Evolutionary conservation across 1,140 invertebrate genomes (phyloP).

Genomic region (Galleria mellonella): DNA sequence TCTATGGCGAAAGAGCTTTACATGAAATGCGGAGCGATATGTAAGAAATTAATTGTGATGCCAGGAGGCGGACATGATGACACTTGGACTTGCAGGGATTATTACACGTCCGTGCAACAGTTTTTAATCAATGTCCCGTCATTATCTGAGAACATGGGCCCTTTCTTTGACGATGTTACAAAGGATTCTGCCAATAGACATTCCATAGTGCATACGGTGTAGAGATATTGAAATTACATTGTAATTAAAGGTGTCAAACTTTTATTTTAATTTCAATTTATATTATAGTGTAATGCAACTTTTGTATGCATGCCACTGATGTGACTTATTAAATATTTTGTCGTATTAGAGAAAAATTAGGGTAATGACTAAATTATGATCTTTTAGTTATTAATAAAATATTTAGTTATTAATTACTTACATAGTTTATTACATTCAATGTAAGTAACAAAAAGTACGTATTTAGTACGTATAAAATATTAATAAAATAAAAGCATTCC

Average conservation of each 20-base stretch:
- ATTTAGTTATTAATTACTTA: too few species aligned
- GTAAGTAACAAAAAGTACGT: too few species aligned
- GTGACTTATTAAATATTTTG: neutral
- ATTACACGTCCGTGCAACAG: constrained; percentile 47
- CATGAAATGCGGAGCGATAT: constrained; percentile 78
- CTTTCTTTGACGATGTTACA: constrained; percentile 24
- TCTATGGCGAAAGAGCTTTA: constrained; percentile 89
- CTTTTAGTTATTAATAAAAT: too few species aligned
- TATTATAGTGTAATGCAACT: constrained; percentile 2
- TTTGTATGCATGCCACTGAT: constrained; percentile 1
- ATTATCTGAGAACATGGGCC: constrained; percentile 27
- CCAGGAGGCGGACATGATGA: constrained; percentile 90
- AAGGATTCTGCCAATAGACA: constrained; percentile 17
- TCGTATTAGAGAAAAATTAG: too few species aligned
- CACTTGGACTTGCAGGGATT: constrained; percentile 81
- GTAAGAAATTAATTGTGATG: constrained; percentile 84
- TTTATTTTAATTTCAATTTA: too few species aligned
- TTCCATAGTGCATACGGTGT: constrained; percentile 32
- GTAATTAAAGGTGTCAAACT: neutral
- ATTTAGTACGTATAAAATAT: too few species aligned
- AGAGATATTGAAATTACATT: constrained; percentile 9
- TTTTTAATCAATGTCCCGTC: constrained; percentile 47
- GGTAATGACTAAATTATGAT: too few species aligned
- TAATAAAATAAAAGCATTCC: too few species aligned
- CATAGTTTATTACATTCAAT: too few species aligned